These are phyloP conservation scores for Julus scanicus DNA, from an alignment of 2,888 invertebrate genomes.

Conservation along the genomic window DNA sequence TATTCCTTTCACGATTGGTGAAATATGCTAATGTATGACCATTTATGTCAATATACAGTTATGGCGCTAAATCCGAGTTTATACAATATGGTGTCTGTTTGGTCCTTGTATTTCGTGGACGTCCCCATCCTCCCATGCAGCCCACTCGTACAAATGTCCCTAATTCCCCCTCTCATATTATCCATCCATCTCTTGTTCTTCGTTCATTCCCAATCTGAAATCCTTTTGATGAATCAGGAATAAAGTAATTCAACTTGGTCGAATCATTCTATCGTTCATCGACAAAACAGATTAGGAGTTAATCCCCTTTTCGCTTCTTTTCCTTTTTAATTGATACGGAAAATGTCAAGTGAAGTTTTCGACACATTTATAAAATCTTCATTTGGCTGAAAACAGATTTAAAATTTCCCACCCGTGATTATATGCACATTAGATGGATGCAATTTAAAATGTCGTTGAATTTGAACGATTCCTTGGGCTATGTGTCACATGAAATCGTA, in stretches of 20 bases:
- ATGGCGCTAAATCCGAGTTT: too few species aligned
- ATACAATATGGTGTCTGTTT: too few species aligned
- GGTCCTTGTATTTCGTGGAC: neutral
- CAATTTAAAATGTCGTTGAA: neutral
- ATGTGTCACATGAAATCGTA: too few species aligned
- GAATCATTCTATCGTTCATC: conserved; percentile 51
- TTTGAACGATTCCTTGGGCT: neutral
- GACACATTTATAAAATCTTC: conserved; percentile 51
- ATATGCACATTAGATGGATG: conserved; percentile 45
- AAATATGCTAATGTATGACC: too few species aligned
- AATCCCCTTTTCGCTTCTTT: conserved; percentile 51
- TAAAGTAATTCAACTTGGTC: conserved; percentile 49
- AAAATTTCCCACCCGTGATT: conserved; percentile 50
- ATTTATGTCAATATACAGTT: too few species aligned
- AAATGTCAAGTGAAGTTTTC: conserved; percentile 51
- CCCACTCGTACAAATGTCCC: neutral
- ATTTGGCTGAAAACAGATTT: conserved; percentile 49
- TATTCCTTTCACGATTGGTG: too few species aligned
- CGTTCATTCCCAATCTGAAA: conserved; percentile 44
- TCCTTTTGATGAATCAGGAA: conserved; percentile 51
- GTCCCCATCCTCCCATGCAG: neutral
- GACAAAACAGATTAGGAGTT: conserved; percentile 51
- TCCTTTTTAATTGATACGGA: conserved; percentile 50
- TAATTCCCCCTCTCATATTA: conserved; percentile 34
- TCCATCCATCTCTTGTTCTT: conserved; percentile 47